phyloP scores from a whole-genome alignment of 2,888 invertebrate genomes.

The Coenonympha glycerion region DNA sequence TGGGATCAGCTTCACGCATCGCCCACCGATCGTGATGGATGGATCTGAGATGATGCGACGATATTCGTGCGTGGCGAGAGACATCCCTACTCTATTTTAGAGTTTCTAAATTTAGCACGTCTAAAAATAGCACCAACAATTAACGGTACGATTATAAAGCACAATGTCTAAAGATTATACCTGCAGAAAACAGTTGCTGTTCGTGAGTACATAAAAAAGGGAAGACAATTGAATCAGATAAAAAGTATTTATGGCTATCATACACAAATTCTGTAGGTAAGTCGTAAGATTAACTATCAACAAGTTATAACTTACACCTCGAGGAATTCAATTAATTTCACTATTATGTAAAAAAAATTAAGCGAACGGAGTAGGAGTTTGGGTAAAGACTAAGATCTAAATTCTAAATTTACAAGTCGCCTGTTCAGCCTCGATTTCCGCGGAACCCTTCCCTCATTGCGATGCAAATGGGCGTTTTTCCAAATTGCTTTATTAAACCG shows the following conservation, averaged over 20 bases:
- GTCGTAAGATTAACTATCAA: too few species aligned
- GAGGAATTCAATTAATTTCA: too few species aligned
- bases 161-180: too few species aligned
- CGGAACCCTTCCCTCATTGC: constrained; percentile 57
- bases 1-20: constrained; percentile 23
- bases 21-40: constrained; percentile 7
- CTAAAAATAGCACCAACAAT: too few species aligned
- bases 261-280: too few species aligned
- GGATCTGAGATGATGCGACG: background rate
- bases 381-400: background rate
- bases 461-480: constrained; percentile 66
- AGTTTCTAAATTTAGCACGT: background rate
- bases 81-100: too few species aligned
- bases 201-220: too few species aligned
- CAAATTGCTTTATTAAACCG: constrained; percentile 72
- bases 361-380: background rate
- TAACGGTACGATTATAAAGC: too few species aligned
- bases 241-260: too few species aligned
- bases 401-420: constrained; percentile 14
- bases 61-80: background rate
- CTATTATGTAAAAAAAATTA: constrained; percentile 2
- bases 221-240: too few species aligned
- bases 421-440: constrained; percentile 15
- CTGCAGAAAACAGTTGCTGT: too few species aligned
- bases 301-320: too few species aligned